Evolutionary conservation across 2,113 vertebrate species (phyloP).

Genomic region (Connochaetes taurinus): DNA sequence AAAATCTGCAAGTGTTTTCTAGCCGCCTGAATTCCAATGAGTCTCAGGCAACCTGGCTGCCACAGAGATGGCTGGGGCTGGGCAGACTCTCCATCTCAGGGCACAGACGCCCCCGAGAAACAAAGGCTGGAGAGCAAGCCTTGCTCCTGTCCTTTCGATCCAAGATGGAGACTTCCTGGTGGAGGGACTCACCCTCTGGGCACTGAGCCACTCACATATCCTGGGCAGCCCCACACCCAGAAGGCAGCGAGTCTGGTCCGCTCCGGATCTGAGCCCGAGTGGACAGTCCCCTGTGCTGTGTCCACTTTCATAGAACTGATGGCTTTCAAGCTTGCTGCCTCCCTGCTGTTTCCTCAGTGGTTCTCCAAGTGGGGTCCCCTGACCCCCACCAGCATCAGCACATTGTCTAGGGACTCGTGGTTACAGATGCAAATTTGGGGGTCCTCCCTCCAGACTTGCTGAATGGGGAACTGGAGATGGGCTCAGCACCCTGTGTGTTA

Average conservation of each 20-base stretch:
- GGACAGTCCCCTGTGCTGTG: rapidly evolving
- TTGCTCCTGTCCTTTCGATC: not conserved
- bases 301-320: rapidly evolving
- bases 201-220: rapidly evolving
- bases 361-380: not conserved
- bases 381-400: not conserved
- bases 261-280: rapidly evolving
- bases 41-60: not conserved
- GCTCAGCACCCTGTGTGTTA: not conserved
- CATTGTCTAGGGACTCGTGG: not conserved
- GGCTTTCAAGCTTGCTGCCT: not conserved
- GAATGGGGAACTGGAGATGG: not conserved
- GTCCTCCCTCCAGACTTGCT: not conserved
- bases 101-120: not conserved
- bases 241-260: not conserved
- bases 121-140: not conserved
- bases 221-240: not conserved
- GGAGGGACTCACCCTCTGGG: rapidly evolving
- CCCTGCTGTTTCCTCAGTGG: not conserved
- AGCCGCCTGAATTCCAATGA: not conserved
- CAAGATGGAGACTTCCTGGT: rapidly evolving
- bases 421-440: not conserved
- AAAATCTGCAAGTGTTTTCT: not conserved
- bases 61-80: not conserved
- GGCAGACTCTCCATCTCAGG: not conserved